phyloP scores from a whole-genome alignment of 1,140 invertebrate genomes.

The Bombyx mori region ASM3026992v2 NC_085119.1:7337501-7338000 shows the following conservation, averaged over 20 bases:
- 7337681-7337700: too few relatives aligned
- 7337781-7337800: constrained; percentile 34
- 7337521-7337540: too few relatives aligned
- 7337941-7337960: not conserved
- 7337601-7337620: too few relatives aligned
- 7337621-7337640: too few relatives aligned
- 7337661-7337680: too few relatives aligned
- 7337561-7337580: too few relatives aligned
- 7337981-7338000: too few relatives aligned
- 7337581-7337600: too few relatives aligned
- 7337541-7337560: too few relatives aligned
- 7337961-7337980: too few relatives aligned
- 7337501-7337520: too few relatives aligned
- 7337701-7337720: not conserved
- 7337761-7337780: constrained; percentile 25
- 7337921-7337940: not conserved
- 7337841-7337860: constrained; percentile 41
- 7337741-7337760: not conserved
- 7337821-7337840: constrained; percentile 34
- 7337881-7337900: constrained; percentile 17
- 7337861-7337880: constrained; percentile 37
- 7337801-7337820: constrained; percentile 47
- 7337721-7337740: not conserved
- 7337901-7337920: constrained; percentile 1
- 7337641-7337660: too few relatives aligned